These are phyloP conservation scores for Bombyx mandarina DNA, from an alignment of 1,140 invertebrate genomes.

Conservation along the genomic window DNA sequence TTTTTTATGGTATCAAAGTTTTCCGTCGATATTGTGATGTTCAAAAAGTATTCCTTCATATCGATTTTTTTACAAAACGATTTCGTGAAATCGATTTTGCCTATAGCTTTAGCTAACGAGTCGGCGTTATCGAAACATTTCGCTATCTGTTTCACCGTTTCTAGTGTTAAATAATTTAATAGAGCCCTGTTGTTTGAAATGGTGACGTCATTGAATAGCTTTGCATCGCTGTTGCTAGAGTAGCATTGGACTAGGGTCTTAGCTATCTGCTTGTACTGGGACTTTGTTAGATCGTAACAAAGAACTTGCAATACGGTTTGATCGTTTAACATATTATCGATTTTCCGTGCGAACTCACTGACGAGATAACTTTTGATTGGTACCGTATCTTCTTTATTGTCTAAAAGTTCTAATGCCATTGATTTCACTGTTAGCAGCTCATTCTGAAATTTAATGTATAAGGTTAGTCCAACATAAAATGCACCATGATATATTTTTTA, in stretches of 20 bases:
- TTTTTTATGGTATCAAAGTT: slow-evolving; percentile 25
- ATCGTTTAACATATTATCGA: too few species aligned
- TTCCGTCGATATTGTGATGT: slow-evolving; percentile 21
- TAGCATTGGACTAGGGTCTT: slow-evolving; percentile 39
- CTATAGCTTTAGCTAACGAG: slow-evolving; percentile 36
- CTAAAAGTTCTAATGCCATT: slow-evolving; percentile 29
- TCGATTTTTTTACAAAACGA: slow-evolving; percentile 32
- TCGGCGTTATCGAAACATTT: slow-evolving; percentile 40
- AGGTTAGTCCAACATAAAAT: background rate
- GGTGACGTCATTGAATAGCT: slow-evolving; percentile 26
- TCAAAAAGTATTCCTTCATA: slow-evolving; percentile 31
- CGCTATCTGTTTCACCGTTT: slow-evolving; percentile 33
- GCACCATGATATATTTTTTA: background rate
- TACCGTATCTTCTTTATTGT: slow-evolving; percentile 16
- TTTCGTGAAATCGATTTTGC: slow-evolving; percentile 32
- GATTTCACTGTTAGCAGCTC: slow-evolving; percentile 42
- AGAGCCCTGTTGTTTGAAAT: slow-evolving; percentile 34
- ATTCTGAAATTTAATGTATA: slow-evolving; percentile 32
- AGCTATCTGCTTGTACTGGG: slow-evolving; percentile 38
- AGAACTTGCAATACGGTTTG: slow-evolving; percentile 18
- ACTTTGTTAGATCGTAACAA: slow-evolving; percentile 36
- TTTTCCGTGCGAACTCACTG: too few species aligned
- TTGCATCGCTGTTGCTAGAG: slow-evolving; percentile 17
- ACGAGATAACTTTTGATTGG: background rate
- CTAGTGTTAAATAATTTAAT: slow-evolving; percentile 32